Evolutionary conservation across 2,888 invertebrate species (phyloP).

Genomic region (Rhingia campestris): DNA sequence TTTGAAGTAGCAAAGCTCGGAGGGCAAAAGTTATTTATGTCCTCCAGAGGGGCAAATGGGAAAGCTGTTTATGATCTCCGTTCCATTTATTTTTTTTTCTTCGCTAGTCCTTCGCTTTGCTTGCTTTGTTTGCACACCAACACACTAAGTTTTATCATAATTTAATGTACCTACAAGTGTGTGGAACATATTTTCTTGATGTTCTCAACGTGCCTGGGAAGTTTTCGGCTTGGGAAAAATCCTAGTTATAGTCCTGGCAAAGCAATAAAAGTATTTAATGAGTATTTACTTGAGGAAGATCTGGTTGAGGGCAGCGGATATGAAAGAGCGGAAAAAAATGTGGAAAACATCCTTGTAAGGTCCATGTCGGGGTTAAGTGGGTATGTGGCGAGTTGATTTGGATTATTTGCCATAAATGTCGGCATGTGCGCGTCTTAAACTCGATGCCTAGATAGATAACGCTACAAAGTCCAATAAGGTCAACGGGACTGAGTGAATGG

Average conservation of each 20-base stretch:
- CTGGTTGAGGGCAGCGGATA: slow-evolving; percentile 6
- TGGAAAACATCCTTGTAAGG: slow-evolving; percentile 8
- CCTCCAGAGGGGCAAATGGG: slow-evolving; percentile 34
- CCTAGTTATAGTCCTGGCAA: slow-evolving; percentile 53
- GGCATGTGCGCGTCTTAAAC: slow-evolving; percentile 30
- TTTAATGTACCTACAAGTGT: slow-evolving; percentile 72
- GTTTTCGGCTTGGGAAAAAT: slow-evolving; percentile 35
- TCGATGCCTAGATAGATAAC: slow-evolving; percentile 36
- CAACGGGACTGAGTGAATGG: slow-evolving; percentile 25
- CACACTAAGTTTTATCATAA: slow-evolving; percentile 69
- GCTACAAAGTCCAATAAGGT: slow-evolving; percentile 1
- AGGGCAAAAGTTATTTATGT: slow-evolving; percentile 61
- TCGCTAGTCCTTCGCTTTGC: background rate
- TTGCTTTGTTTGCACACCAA: slow-evolving; percentile 24
- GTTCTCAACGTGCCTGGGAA: slow-evolving; percentile 62
- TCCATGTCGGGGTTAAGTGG: slow-evolving; percentile 27
- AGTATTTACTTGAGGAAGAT: slow-evolving; percentile 58
- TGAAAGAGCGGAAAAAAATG: background rate
- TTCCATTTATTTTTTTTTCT: background rate
- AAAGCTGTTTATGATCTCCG: slow-evolving; percentile 52
- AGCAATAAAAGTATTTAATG: slow-evolving; percentile 73
- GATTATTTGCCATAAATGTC: slow-evolving; percentile 15
- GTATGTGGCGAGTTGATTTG: background rate
- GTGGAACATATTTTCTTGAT: slow-evolving; percentile 72
- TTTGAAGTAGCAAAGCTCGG: slow-evolving; percentile 41